Percentiles rank a stretch among this genome's conserved stretches.
phyloP scores from a whole-genome alignment of 2,113 vertebrate genomes.

The Heptranchias perlo region DNA sequence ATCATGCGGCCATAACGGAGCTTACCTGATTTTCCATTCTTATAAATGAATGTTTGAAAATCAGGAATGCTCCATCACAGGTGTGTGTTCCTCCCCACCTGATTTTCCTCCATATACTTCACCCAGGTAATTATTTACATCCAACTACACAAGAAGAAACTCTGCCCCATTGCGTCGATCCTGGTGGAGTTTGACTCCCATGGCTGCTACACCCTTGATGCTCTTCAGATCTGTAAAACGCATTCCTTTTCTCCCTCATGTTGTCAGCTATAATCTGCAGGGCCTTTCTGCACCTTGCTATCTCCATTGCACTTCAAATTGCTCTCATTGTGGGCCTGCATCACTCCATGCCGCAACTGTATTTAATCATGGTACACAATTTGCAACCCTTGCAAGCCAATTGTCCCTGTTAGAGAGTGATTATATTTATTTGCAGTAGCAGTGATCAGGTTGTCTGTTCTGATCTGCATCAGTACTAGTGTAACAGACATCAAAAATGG shows the following conservation, averaged over 20 bases:
- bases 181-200: not conserved
- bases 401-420: not conserved
- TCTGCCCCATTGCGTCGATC: not conserved
- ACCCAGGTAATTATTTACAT: not conserved
- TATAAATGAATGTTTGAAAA: not conserved
- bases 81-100: not conserved
- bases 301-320: not conserved
- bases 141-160: not conserved
- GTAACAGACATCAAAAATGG: not conserved
- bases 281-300: not conserved
- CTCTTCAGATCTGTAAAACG: not conserved
- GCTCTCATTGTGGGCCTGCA: not conserved
- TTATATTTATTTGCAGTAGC: not conserved
- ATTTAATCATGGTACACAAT: not conserved
- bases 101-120: not conserved
- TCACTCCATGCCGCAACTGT: not conserved
- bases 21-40: not conserved
- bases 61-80: not conserved
- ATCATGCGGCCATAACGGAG: not conserved
- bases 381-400: not conserved
- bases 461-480: not conserved
- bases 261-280: not conserved
- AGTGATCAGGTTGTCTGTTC: not conserved
- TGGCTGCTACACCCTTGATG: not conserved
- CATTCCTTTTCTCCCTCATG: not conserved